A percentile compares a stretch with the other conserved stretches of the same genome.
These are phyloP conservation scores for Melospiza georgiana DNA, from an alignment of 2,113 vertebrate species.

Conservation along the genomic window DNA sequence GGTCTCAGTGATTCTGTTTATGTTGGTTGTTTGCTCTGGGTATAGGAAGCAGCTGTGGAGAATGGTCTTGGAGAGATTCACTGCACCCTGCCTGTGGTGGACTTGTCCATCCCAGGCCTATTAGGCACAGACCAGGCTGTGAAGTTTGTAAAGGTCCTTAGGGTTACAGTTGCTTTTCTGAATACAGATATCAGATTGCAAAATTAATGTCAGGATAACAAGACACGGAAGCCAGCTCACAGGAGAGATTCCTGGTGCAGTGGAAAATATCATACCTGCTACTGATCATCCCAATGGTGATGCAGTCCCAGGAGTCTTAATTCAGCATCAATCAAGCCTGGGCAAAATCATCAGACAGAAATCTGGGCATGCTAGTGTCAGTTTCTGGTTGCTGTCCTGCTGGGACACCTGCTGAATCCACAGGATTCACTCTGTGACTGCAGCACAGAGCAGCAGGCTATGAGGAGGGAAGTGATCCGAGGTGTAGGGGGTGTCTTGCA, in stretches of 20 bases:
- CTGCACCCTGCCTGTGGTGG: background rate
- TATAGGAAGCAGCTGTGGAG: background rate
- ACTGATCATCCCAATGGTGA: background rate
- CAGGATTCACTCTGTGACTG: background rate
- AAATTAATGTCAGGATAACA: background rate
- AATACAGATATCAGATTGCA: background rate
- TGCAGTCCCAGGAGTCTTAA: background rate
- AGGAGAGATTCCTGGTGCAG: background rate
- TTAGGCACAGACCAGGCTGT: background rate
- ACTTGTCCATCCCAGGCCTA: background rate
- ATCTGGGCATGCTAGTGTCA: too few relatives aligned
- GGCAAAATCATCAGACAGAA: background rate
- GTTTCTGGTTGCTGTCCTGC: background rate
- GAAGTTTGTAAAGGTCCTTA: background rate
- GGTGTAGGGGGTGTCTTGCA: background rate
- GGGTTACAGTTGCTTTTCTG: background rate
- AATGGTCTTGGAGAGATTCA: background rate
- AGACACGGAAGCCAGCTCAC: background rate
- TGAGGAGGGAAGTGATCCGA: background rate
- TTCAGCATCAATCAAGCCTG: background rate
- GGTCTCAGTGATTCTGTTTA: rapidly evolving
- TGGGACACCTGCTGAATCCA: background rate
- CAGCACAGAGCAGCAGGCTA: background rate
- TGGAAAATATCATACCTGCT: background rate
- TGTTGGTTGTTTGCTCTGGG: background rate